Conservation (phyloP, 2,797 vertebrate genomes). For the Aplochiton taeniatus region DNA sequence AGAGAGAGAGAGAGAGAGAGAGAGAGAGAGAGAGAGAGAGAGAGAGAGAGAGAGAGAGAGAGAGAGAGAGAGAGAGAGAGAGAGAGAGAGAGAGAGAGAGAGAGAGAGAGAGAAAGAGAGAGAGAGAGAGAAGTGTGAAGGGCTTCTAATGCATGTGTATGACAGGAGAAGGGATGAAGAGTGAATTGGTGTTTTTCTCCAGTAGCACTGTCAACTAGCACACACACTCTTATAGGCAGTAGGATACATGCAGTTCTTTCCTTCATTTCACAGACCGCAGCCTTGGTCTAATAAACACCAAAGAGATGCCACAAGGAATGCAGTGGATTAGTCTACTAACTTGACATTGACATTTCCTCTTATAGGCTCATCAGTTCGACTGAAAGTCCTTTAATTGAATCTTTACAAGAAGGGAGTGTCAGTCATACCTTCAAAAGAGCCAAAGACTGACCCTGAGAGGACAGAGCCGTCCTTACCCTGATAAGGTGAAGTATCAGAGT, state of each 20-base stretch:
- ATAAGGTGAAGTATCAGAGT: no score
- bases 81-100: no score
- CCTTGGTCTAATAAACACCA: neutral
- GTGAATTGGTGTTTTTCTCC: constrained; percentile 2
- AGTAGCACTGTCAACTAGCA: neutral
- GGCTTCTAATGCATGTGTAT: neutral
- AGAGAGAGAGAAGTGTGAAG: no score
- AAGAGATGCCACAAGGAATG: neutral
- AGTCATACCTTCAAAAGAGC: constrained; percentile 48
- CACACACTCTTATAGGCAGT: no score
- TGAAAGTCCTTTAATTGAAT: constrained; percentile 13
- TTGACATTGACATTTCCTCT: constrained; percentile 3
- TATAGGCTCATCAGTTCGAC: constrained; percentile 21
- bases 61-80: no score
- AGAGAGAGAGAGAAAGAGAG: no score
- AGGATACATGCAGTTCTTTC: neutral
- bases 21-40: no score
- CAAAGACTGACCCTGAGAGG: constrained; percentile 43
- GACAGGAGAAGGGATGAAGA: neutral
- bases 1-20: no score
- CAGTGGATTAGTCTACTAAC: constrained; percentile 34
- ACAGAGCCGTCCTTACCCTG: constrained; percentile 21
- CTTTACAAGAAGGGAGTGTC: constrained; percentile 37
- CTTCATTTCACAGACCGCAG: neutral
- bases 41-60: no score